These are phyloP conservation scores for Platanista minor DNA, from an alignment of 2,113 vertebrate species.

Conservation along the genomic window DNA sequence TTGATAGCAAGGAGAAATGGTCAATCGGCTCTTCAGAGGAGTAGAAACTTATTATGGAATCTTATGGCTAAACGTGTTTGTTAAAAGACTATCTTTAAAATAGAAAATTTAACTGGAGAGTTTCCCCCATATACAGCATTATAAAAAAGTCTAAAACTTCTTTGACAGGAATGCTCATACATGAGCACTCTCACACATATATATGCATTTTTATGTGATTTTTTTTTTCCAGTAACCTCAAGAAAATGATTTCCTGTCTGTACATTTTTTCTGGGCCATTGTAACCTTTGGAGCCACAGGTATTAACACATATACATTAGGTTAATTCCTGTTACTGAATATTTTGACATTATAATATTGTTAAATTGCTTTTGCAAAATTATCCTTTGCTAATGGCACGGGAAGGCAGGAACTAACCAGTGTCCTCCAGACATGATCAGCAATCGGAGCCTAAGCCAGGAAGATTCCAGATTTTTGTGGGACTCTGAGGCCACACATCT, in stretches of 20 bases:
- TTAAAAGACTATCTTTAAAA: slow-evolving; percentile 22
- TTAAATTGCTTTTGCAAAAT: not conserved
- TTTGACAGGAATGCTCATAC: not conserved
- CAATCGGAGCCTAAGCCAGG: not conserved
- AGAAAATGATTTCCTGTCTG: not conserved
- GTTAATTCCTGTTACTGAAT: not conserved
- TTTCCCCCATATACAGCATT: not conserved
- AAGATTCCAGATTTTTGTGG: not conserved
- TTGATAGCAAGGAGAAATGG: not conserved
- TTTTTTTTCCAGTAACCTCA: not conserved
- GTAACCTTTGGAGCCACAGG: not conserved
- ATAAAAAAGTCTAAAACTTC: not conserved
- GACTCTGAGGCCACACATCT: not conserved
- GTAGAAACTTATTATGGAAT: not conserved
- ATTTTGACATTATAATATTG: not conserved
- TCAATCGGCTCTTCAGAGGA: not conserved
- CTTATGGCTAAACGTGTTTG: not conserved
- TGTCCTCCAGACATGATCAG: not conserved
- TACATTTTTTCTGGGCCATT: not conserved
- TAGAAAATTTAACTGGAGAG: not conserved
- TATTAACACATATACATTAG: not conserved
- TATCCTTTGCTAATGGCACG: not conserved
- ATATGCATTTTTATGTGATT: not conserved
- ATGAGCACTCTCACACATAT: too few relatives aligned
- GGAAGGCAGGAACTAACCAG: too few relatives aligned